Conservation (phyloP, 1,140 invertebrate genomes). For the Pseudoatta argentina region DNA sequence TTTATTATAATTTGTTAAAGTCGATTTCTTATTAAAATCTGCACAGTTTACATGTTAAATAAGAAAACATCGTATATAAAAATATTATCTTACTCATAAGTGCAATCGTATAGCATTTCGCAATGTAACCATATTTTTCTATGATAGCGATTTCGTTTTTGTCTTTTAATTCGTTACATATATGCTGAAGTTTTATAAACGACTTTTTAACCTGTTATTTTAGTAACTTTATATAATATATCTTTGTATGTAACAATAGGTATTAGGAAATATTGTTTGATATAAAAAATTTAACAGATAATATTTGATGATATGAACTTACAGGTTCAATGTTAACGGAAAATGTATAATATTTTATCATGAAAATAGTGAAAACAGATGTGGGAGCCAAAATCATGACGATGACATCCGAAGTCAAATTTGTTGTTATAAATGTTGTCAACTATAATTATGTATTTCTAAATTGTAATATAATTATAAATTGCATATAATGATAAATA, state of each 20-base stretch:
- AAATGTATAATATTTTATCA: not conserved
- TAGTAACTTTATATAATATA: not conserved
- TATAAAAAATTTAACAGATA: too few species aligned
- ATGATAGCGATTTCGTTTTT: conserved; percentile 6
- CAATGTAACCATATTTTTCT: not conserved
- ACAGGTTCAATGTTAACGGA: not conserved
- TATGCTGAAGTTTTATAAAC: not conserved
- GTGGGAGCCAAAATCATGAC: not conserved
- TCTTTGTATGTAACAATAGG: not conserved
- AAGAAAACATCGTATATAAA: not conserved
- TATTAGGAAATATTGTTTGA: not conserved
- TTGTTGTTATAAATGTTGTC: not conserved
- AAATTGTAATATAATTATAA: conserved; percentile 9
- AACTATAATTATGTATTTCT: not conserved
- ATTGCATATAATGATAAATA: not conserved
- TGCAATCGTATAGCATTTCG: not conserved
- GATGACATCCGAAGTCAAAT: not conserved
- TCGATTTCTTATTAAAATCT: too few species aligned
- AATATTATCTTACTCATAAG: not conserved
- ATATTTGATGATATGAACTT: too few species aligned
- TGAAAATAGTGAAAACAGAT: not conserved
- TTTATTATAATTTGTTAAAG: too few species aligned
- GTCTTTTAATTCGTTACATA: not conserved
- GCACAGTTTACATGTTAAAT: too few species aligned
- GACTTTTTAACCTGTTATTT: not conserved